Evolutionary conservation across 2,113 vertebrate genomes (phyloP).

Genomic region (Oophaga pumilio): DNA sequence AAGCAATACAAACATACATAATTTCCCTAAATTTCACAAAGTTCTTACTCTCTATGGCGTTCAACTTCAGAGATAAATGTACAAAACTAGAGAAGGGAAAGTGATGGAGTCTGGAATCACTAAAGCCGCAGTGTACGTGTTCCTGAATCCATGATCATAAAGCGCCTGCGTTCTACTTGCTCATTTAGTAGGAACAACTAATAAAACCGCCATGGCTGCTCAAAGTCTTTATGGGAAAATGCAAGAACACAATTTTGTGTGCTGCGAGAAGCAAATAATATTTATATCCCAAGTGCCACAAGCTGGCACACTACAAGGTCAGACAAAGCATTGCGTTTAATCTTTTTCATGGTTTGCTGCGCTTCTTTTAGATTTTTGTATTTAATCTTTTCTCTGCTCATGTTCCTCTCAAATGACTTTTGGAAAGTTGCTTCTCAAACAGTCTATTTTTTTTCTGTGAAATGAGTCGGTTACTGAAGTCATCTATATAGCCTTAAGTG

Average conservation of each 20-base stretch:
- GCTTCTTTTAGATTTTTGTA: slow-evolving; percentile 34
- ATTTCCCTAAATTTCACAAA: not conserved
- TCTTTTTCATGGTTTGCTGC: slow-evolving; percentile 45
- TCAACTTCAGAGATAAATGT: not conserved
- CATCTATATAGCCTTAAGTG: not conserved
- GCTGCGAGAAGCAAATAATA: slow-evolving; percentile 49
- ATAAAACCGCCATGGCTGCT: slow-evolving; percentile 46
- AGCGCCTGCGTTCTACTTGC: not conserved
- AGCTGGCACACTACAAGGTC: slow-evolving; percentile 52
- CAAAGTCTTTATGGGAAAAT: slow-evolving; percentile 42
- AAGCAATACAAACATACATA: not conserved
- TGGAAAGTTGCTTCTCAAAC: slow-evolving; percentile 11
- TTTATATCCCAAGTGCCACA: slow-evolving; percentile 43
- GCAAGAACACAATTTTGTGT: slow-evolving; percentile 54
- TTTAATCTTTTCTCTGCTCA: slow-evolving; percentile 29
- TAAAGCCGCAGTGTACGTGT: slow-evolving; percentile 4
- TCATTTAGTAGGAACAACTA: slow-evolving; percentile 43
- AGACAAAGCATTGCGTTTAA: slow-evolving; percentile 29
- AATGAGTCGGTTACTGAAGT: not conserved
- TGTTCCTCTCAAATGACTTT: slow-evolving; percentile 21
- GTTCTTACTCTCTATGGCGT: not conserved
- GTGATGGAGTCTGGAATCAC: not conserved
- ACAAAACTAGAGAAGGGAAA: not conserved
- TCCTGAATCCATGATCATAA: slow-evolving; percentile 16
- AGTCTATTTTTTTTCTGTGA: slow-evolving; percentile 5